A percentile compares a stretch with the other conserved stretches of the same genome.
Conservation (phyloP, 2,797 vertebrate genomes). For the Gila robusta region DNA sequence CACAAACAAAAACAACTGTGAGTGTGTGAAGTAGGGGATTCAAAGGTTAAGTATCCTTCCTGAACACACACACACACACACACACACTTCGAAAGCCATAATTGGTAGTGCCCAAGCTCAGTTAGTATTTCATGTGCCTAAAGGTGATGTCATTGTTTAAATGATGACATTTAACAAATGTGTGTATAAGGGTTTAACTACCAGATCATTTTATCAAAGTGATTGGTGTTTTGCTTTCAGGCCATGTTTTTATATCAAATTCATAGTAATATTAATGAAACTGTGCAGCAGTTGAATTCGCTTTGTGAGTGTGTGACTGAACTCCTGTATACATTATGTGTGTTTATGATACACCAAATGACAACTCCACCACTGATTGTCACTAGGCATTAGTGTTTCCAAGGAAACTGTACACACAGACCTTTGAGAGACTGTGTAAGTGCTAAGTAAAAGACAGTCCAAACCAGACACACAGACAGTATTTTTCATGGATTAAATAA, state of each 20-base stretch:
- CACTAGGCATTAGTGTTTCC: conserved; percentile 36
- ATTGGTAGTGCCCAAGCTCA: conserved; percentile 46
- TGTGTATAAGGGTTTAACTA: neutral
- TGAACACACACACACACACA: conserved; percentile 21
- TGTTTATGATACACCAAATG: conserved; percentile 18
- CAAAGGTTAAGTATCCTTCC: conserved; percentile 23
- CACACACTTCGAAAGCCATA: conserved; percentile 39
- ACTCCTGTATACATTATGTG: neutral
- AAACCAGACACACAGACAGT: neutral
- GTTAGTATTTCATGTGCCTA: conserved; percentile 33
- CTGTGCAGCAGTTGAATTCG: neutral
- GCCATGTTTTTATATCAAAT: neutral
- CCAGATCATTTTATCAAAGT: conserved; percentile 1
- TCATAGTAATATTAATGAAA: neutral
- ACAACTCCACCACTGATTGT: conserved; percentile 26
- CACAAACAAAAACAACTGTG: neutral
- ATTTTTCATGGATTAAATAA: neutral
- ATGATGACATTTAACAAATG: conserved; percentile 8
- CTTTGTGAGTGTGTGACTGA: neutral
- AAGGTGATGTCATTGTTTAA: conserved; percentile 45
- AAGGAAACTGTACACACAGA: conserved; percentile 14
- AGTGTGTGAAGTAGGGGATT: conserved; percentile 20
- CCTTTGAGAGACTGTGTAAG: conserved; percentile 5
- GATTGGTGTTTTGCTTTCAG: neutral
- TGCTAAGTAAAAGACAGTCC: conserved; percentile 4